phyloP scores from a whole-genome alignment of 1,140 invertebrate genomes.

The Trigoniulus corallinus region DNA sequence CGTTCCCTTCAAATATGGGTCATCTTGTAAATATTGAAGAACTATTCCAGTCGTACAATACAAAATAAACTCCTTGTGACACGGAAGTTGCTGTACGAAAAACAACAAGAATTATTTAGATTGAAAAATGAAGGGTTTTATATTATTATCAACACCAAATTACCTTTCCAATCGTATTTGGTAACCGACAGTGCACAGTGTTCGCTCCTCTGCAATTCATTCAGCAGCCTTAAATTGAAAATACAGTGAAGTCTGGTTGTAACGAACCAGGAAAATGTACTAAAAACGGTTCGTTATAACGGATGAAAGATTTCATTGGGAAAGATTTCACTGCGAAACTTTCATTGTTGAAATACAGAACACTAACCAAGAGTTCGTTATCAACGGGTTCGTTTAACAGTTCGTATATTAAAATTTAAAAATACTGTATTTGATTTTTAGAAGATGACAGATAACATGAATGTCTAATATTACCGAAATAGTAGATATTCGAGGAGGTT shows the following conservation, averaged over 20 bases:
- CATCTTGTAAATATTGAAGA: slow-evolving; percentile 42
- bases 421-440: slow-evolving; percentile 50
- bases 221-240: slow-evolving; percentile 41
- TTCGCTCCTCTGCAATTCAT: slow-evolving; percentile 63
- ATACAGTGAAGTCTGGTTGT: too few relatives aligned
- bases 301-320: too few relatives aligned
- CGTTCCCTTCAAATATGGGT: slow-evolving; percentile 29
- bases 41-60: slow-evolving; percentile 73
- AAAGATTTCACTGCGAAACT: too few relatives aligned
- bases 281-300: too few relatives aligned
- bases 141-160: slow-evolving; percentile 46
- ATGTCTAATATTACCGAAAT: slow-evolving; percentile 38
- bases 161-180: slow-evolving; percentile 58
- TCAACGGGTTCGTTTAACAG: slow-evolving; percentile 3
- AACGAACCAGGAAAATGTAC: too few relatives aligned
- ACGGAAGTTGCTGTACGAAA: slow-evolving; percentile 32
- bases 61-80: slow-evolving; percentile 54
- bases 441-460: slow-evolving; percentile 11
- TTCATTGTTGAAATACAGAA: slow-evolving; percentile 5
- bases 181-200: slow-evolving; percentile 42
- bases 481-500: slow-evolving; percentile 81
- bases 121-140: slow-evolving; percentile 57
- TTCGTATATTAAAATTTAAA: slow-evolving; percentile 48
- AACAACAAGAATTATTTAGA: too few relatives aligned
- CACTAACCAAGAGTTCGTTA: slow-evolving; percentile 10